A percentile compares a stretch with the other conserved stretches of the same genome.
Evolutionary conservation across 1,140 invertebrate genomes (phyloP).

Genomic region (Lasioglossum albipes): DNA sequence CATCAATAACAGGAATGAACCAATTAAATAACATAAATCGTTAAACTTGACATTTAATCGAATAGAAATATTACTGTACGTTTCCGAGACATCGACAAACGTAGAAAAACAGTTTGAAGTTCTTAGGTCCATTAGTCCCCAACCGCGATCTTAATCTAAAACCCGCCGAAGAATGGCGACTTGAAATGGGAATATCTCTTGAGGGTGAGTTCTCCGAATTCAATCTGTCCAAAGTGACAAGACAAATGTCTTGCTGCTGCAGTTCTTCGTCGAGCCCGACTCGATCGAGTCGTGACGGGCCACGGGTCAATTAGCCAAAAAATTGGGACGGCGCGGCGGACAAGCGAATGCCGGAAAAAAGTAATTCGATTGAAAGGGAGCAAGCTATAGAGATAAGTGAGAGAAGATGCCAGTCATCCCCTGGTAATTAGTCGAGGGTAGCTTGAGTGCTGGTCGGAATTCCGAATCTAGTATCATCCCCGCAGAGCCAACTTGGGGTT

Average conservation of each 20-base stretch:
- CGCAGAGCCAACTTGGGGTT: slow-evolving; percentile 21
- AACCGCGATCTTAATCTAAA: too few relatives aligned
- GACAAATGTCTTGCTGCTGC: slow-evolving; percentile 66
- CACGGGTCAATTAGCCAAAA: slow-evolving; percentile 78
- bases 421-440: slow-evolving; percentile 78
- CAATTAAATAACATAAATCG: too few relatives aligned
- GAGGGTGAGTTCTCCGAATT: slow-evolving; percentile 60
- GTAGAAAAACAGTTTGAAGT: too few relatives aligned
- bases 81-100: too few relatives aligned
- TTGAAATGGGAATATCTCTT: neutral
- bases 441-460: slow-evolving; percentile 62
- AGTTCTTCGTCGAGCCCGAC: slow-evolving; percentile 41
- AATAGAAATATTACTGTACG: too few relatives aligned
- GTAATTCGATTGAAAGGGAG: slow-evolving; percentile 77
- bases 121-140: too few relatives aligned
- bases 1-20: too few relatives aligned
- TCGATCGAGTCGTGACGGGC: slow-evolving; percentile 11
- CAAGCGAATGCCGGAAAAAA: slow-evolving; percentile 74
- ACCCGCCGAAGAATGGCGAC: too few relatives aligned
- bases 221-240: slow-evolving; percentile 69
- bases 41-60: too few relatives aligned
- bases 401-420: slow-evolving; percentile 79
- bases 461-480: slow-evolving; percentile 59
- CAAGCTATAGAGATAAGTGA: slow-evolving; percentile 76
- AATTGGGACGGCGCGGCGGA: slow-evolving; percentile 68